Evolutionary conservation across 1,140 invertebrate genomes (phyloP).

Genomic region (Megathymus violae): DNA sequence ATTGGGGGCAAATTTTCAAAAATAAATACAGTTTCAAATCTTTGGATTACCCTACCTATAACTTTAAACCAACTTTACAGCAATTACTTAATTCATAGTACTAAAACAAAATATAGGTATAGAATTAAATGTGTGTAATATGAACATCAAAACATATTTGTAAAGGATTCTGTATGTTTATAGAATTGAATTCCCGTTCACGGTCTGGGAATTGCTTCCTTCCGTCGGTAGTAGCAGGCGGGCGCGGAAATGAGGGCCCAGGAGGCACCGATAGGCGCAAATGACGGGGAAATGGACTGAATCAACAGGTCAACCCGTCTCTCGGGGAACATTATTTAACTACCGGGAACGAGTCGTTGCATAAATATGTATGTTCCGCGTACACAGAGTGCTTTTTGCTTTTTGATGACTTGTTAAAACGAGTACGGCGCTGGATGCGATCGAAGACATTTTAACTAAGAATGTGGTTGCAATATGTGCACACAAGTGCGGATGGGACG

Average conservation of each 20-base stretch:
- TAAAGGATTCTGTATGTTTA: slow-evolving; percentile 29
- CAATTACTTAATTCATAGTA: too few species aligned
- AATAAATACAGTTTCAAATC: background rate
- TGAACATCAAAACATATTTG: background rate
- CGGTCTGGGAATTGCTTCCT: slow-evolving; percentile 74
- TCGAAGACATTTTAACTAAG: slow-evolving; percentile 26
- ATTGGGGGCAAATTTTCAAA: background rate
- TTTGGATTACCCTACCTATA: too few species aligned
- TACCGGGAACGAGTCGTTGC: slow-evolving; percentile 7
- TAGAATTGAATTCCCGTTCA: slow-evolving; percentile 57
- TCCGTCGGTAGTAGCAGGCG: slow-evolving; percentile 56
- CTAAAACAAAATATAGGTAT: too few species aligned
- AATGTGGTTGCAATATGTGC: slow-evolving; percentile 31
- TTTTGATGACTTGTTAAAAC: background rate
- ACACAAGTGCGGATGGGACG: slow-evolving; percentile 37
- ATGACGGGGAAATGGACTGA: slow-evolving; percentile 71
- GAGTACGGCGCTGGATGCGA: background rate
- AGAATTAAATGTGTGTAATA: too few species aligned
- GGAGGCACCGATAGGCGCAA: slow-evolving; percentile 60
- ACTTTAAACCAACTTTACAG: too few species aligned
- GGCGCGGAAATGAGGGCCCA: slow-evolving; percentile 71
- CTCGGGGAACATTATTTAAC: slow-evolving; percentile 32
- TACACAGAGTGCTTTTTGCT: background rate
- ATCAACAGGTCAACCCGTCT: slow-evolving; percentile 62
- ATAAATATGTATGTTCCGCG: slow-evolving; percentile 4